Evolutionary conservation across 2,888 invertebrate genomes (phyloP).

Genomic region (Sceliomorpha sp.): DNA sequence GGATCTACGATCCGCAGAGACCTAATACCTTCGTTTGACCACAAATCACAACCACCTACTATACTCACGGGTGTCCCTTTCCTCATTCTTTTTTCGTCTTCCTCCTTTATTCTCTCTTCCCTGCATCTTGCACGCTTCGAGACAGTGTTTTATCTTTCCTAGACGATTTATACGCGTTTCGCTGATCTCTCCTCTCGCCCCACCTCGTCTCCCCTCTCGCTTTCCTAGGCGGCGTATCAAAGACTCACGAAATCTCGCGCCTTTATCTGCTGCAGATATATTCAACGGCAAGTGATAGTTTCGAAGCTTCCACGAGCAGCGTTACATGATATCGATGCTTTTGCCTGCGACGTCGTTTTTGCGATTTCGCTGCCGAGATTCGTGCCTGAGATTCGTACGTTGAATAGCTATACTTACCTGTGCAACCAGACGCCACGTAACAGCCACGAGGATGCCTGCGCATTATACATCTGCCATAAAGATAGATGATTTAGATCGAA

Average conservation of each 20-base stretch:
- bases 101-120: constrained; percentile 26
- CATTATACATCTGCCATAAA: constrained; percentile 30
- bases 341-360: constrained; percentile 39
- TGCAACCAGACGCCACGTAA: constrained; percentile 30
- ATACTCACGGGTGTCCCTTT: constrained; percentile 29
- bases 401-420: constrained; percentile 32
- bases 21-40: constrained; percentile 53
- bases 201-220: constrained; percentile 22
- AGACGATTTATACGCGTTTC: constrained; percentile 34
- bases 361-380: constrained; percentile 38
- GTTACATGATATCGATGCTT: constrained; percentile 46
- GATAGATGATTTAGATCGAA: constrained; percentile 34
- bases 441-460: constrained; percentile 20
- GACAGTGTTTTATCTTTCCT: constrained; percentile 40
- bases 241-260: constrained; percentile 47
- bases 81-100: constrained; percentile 27
- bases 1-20: constrained; percentile 51
- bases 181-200: constrained; percentile 1
- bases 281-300: constrained; percentile 54
- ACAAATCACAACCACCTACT: constrained; percentile 58
- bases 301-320: constrained; percentile 38
- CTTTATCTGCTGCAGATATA: constrained; percentile 48
- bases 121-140: constrained; percentile 18
- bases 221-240: constrained; percentile 48
- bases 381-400: constrained; percentile 19